Conservation (phyloP, 2,113 vertebrate species). For the Taurulus bubalis region DNA sequence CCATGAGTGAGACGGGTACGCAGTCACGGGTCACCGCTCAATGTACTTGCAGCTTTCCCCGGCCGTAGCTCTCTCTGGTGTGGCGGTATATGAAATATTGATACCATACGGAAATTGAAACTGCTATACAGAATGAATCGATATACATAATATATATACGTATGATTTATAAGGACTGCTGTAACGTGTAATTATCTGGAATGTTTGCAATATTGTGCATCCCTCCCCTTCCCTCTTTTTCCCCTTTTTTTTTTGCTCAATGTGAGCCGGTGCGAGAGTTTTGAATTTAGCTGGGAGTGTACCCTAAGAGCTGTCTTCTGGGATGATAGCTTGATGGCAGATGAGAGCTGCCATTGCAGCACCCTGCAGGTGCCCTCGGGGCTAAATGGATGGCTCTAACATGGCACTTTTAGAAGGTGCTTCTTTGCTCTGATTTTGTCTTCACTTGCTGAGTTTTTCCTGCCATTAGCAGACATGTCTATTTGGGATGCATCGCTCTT, state of each 20-base stretch:
- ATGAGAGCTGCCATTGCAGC: constrained; percentile 76
- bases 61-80: neutral
- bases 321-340: constrained; percentile 72
- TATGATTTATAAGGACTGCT: constrained; percentile 1
- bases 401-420: constrained; percentile 67
- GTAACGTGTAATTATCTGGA: constrained; percentile 73
- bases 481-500: constrained; percentile 24
- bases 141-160: neutral
- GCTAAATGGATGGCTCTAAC: constrained; percentile 74
- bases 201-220: constrained; percentile 61
- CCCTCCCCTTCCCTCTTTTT: neutral
- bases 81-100: neutral
- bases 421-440: constrained; percentile 65
- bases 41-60: neutral
- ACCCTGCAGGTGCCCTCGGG: constrained; percentile 76
- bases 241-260: constrained; percentile 1
- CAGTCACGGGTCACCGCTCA: neutral
- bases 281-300: constrained; percentile 60
- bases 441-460: constrained; percentile 60
- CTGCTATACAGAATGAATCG: neutral
- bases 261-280: constrained; percentile 48
- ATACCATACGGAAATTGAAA: neutral
- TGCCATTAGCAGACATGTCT: constrained; percentile 53
- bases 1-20: neutral
- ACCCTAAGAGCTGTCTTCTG: constrained; percentile 69